Evolutionary conservation across 2,888 invertebrate genomes (phyloP).

Genomic region (Amphipoea oculea): DNA sequence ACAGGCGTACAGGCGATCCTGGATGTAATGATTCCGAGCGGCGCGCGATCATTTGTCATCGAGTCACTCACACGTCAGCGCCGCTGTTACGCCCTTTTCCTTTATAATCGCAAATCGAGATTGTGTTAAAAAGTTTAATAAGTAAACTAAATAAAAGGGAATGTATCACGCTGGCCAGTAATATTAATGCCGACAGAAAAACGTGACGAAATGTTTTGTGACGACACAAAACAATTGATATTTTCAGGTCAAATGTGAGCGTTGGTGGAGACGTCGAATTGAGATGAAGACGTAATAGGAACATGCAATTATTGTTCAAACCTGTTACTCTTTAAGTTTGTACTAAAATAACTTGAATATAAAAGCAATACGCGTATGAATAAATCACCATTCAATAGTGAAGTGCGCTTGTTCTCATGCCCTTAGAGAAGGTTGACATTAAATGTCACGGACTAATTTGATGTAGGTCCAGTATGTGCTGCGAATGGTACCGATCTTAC

Average conservation of each 20-base stretch:
- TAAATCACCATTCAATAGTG: conserved; percentile 48
- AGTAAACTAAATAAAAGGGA: conserved; percentile 31
- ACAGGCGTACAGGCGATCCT: conserved; percentile 43
- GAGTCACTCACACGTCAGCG: conserved; percentile 84
- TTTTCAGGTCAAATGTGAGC: conserved; percentile 45
- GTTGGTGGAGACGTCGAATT: conserved; percentile 30
- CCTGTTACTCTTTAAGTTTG: conserved; percentile 18
- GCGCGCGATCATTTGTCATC: conserved; percentile 84
- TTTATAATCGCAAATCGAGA: conserved; percentile 76
- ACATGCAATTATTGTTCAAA: conserved; percentile 36
- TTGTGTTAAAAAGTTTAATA: conserved; percentile 61
- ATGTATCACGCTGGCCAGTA: conserved; percentile 4
- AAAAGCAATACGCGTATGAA: conserved; percentile 24
- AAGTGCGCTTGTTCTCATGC: conserved; percentile 48
- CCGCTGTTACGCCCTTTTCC: conserved; percentile 83
- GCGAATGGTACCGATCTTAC: conserved; percentile 35
- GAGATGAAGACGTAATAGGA: conserved; percentile 30
- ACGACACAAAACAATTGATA: conserved; percentile 30
- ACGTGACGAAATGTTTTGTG: conserved; percentile 23
- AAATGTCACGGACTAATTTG: conserved; percentile 62
- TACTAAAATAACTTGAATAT: conserved; percentile 21
- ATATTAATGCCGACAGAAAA: conserved; percentile 27
- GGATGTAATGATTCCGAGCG: conserved; percentile 73
- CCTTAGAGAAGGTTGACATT: conserved; percentile 44
- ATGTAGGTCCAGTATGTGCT: conserved; percentile 53